Evolutionary conservation across 2,113 vertebrate species (phyloP).

Genomic region (Motacilla tschutschensis): DNA sequence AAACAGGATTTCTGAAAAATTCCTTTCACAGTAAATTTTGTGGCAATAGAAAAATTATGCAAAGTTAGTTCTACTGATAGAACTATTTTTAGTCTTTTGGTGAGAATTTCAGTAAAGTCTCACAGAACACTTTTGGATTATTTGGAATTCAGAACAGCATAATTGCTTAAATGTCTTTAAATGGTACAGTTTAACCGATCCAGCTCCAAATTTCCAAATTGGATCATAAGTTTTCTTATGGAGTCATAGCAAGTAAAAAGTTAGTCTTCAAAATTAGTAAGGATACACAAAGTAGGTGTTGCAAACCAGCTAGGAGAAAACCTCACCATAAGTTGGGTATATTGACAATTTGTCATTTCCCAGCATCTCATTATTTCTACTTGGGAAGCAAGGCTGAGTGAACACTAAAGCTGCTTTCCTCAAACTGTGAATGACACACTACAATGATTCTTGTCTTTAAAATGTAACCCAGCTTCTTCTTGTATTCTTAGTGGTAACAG

Average conservation of each 20-base stretch:
- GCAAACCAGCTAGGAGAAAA: background rate
- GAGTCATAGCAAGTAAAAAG: background rate
- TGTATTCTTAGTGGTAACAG: background rate
- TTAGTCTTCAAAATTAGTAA: background rate
- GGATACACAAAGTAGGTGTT: background rate
- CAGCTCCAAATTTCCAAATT: background rate
- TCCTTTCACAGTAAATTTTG: background rate
- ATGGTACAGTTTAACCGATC: background rate
- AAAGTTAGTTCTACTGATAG: background rate
- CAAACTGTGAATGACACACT: background rate
- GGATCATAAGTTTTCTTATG: background rate
- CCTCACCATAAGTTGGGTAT: background rate
- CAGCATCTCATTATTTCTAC: background rate
- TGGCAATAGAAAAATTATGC: background rate
- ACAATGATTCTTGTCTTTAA: background rate
- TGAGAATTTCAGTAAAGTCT: background rate
- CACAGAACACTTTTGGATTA: background rate
- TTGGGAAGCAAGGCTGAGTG: background rate
- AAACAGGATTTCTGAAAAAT: background rate
- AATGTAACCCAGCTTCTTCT: background rate
- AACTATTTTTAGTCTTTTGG: background rate
- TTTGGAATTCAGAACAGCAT: background rate
- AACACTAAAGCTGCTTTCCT: background rate
- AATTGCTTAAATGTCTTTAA: background rate
- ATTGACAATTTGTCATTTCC: background rate